A percentile compares a stretch with the other conserved stretches of the same genome.
These are phyloP conservation scores for Drosophila helvetica DNA, from an alignment of 2,888 invertebrate species.

Conservation along the genomic window DNA sequence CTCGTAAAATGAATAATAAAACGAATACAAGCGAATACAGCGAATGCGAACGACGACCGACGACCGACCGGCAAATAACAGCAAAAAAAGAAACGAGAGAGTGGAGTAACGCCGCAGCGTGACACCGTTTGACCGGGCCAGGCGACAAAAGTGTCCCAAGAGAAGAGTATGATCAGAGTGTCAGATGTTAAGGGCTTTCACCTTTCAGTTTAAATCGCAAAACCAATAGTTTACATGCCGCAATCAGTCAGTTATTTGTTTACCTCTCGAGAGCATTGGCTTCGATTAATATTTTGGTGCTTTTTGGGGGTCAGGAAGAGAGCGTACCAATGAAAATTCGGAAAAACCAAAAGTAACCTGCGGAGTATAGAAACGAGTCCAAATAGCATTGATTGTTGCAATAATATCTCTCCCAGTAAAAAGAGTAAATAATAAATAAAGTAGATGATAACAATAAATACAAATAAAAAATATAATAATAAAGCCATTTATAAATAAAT, in stretches of 20 bases:
- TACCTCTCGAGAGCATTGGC: background rate
- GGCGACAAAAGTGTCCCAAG: slow-evolving; percentile 15
- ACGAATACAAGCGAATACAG: slow-evolving; percentile 43
- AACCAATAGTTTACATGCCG: background rate
- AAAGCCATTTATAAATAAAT: no score
- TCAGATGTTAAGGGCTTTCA: no score
- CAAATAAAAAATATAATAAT: no score
- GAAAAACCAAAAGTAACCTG: no score
- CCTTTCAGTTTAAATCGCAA: no score
- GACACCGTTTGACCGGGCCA: slow-evolving; percentile 35
- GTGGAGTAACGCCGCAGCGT: slow-evolving; percentile 35
- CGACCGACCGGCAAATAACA: slow-evolving; percentile 2
- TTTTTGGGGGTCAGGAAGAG: no score
- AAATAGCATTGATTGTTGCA: no score
- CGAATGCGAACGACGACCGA: slow-evolving; percentile 12
- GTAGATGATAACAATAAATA: no score
- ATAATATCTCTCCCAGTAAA: background rate
- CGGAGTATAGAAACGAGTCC: no score
- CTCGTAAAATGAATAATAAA: background rate
- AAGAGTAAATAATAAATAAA: no score
- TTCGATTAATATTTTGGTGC: background rate
- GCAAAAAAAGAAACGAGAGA: slow-evolving; percentile 9
- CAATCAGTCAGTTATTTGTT: no score
- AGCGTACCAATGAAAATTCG: no score
- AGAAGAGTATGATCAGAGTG: background rate